phyloP scores from a whole-genome alignment of 2,888 invertebrate species.

The Eulithis prunata region DNA sequence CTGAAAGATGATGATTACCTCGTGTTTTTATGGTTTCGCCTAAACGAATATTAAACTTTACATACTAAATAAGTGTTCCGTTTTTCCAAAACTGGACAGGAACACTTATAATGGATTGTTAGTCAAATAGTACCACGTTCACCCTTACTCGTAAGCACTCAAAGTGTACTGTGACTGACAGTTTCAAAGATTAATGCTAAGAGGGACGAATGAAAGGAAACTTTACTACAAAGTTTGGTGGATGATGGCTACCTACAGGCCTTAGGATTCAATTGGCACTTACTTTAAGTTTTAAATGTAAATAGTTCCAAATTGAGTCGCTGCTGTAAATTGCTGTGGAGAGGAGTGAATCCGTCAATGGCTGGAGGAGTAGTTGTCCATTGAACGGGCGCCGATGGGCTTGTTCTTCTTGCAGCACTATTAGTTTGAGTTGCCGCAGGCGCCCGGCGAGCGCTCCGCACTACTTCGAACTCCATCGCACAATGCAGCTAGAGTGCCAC shows the following conservation, averaged over 20 bases:
- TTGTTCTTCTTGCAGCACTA: slow-evolving; percentile 89
- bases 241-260: slow-evolving; percentile 84
- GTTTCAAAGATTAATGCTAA: slow-evolving; percentile 50
- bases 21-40: too few species aligned
- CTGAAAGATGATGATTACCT: too few species aligned
- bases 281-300: slow-evolving; percentile 80
- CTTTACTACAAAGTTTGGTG: slow-evolving; percentile 81
- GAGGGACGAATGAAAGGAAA: slow-evolving; percentile 80
- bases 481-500: slow-evolving; percentile 16
- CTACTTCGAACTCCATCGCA: slow-evolving; percentile 58
- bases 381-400: slow-evolving; percentile 74
- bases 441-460: slow-evolving; percentile 80
- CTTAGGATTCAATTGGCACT: slow-evolving; percentile 84
- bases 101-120: too few species aligned
- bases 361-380: slow-evolving; percentile 83
- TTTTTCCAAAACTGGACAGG: too few species aligned
- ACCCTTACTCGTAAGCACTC: slow-evolving; percentile 9
- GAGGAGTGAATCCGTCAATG: slow-evolving; percentile 66
- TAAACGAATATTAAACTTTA: background rate
- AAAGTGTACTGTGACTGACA: slow-evolving; percentile 17
- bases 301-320: slow-evolving; percentile 82
- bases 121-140: too few species aligned
- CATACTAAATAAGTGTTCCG: too few species aligned
- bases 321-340: slow-evolving; percentile 82
- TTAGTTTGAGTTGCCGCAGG: slow-evolving; percentile 88